phyloP scores from a whole-genome alignment of 2,888 invertebrate species.

The Maniola hyperantus region DNA sequence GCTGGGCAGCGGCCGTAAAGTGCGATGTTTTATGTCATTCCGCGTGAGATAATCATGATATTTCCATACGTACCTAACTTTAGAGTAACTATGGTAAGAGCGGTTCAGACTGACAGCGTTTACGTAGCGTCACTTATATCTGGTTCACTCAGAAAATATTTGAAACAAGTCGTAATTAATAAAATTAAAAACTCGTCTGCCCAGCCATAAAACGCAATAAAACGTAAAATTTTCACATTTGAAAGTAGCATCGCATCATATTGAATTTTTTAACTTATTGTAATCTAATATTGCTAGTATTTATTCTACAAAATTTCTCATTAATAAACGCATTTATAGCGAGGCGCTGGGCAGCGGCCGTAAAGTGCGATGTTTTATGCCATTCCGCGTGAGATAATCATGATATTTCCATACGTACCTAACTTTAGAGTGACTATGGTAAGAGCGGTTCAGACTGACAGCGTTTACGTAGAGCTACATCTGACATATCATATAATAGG shows the following conservation, averaged over 20 bases:
- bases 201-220: too few relatives aligned
- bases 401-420: conserved; percentile 46
- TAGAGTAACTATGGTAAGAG: conserved; percentile 33
- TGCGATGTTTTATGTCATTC: conserved; percentile 49
- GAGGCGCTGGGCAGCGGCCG: conserved; percentile 43
- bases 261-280: too few relatives aligned
- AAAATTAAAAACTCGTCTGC: too few relatives aligned
- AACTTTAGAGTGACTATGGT: conserved; percentile 34
- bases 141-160: too few relatives aligned
- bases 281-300: too few relatives aligned
- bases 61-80: conserved; percentile 43
- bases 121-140: background rate
- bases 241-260: too few relatives aligned
- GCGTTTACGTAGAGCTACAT: conserved; percentile 9
- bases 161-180: too few relatives aligned
- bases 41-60: conserved; percentile 51
- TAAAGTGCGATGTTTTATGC: conserved; percentile 55
- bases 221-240: too few relatives aligned
- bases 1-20: conserved; percentile 48
- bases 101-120: conserved; percentile 29
- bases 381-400: conserved; percentile 49
- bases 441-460: conserved; percentile 33
- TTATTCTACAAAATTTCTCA: conserved; percentile 38
- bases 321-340: conserved; percentile 56
- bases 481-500: too few relatives aligned